phyloP scores from a whole-genome alignment of 2,113 vertebrate genomes.

The Caranx melampygus region DNA sequence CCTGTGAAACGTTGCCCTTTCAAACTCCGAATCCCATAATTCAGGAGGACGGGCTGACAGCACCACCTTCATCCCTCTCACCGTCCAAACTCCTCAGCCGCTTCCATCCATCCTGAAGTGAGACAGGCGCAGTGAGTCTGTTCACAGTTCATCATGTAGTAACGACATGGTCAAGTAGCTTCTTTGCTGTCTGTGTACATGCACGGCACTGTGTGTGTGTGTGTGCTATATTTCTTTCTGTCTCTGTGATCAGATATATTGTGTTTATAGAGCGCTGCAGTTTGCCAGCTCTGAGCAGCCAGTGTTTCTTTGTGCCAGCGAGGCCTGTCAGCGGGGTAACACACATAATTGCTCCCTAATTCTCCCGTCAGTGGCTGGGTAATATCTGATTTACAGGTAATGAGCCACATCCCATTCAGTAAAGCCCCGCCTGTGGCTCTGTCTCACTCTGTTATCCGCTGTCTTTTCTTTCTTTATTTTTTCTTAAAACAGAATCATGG shows the following conservation, averaged over 20 bases:
- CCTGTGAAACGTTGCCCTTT: slow-evolving; percentile 70
- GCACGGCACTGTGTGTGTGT: not conserved
- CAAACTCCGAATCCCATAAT: slow-evolving; percentile 67
- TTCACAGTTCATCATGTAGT: slow-evolving; percentile 53
- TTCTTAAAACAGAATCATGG: not conserved
- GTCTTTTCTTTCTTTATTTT: not conserved
- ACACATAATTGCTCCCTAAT: slow-evolving; percentile 74
- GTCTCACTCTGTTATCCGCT: slow-evolving; percentile 8
- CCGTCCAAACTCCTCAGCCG: slow-evolving; percentile 5
- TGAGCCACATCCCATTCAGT: slow-evolving; percentile 69
- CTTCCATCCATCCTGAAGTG: slow-evolving; percentile 39
- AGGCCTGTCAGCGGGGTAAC: slow-evolving; percentile 63
- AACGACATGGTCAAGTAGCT: slow-evolving; percentile 21
- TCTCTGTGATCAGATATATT: slow-evolving; percentile 38
- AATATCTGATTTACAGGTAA: slow-evolving; percentile 78
- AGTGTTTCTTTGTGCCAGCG: slow-evolving; percentile 55
- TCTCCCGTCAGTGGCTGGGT: slow-evolving; percentile 62
- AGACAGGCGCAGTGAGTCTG: slow-evolving; percentile 5
- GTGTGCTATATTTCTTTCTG: not conserved
- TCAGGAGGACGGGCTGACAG: slow-evolving; percentile 46
- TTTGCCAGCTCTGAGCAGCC: slow-evolving; percentile 54
- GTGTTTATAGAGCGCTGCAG: slow-evolving; percentile 24
- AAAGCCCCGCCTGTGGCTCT: slow-evolving; percentile 25
- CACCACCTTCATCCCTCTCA: slow-evolving; percentile 28
- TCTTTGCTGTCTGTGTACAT: slow-evolving; percentile 6